Evolutionary conservation across 2,797 vertebrate genomes (phyloP).

Genomic region (Lepus townsendii): DNA sequence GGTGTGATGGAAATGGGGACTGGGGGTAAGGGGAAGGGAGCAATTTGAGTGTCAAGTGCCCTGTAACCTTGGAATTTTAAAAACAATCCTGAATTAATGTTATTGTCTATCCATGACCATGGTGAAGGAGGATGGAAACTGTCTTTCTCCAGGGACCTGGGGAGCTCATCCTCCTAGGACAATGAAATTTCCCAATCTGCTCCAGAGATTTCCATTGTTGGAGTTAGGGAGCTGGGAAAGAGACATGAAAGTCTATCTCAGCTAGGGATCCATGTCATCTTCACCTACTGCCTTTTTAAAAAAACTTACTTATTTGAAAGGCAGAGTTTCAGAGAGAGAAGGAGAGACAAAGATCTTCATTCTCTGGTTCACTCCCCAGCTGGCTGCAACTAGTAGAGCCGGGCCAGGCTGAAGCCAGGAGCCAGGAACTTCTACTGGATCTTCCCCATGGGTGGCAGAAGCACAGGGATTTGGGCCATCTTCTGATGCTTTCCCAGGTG

Average conservation of each 20-base stretch:
- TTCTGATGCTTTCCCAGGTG: too few relatives aligned
- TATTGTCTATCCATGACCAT: background rate
- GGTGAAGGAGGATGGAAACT: constrained; percentile 1
- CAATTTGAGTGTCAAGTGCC: background rate
- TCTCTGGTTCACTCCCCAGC: too few relatives aligned
- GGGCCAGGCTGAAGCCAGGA: too few relatives aligned
- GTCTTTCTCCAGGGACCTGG: background rate
- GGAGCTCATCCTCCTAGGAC: background rate
- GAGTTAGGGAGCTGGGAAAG: background rate
- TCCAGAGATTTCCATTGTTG: background rate
- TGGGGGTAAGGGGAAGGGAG: too few relatives aligned
- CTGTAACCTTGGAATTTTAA: background rate
- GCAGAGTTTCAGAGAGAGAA: too few relatives aligned
- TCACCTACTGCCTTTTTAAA: too few relatives aligned
- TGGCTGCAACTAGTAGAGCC: too few relatives aligned
- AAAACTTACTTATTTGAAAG: too few relatives aligned
- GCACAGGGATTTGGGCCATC: too few relatives aligned
- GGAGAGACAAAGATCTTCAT: too few relatives aligned
- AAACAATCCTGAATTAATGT: background rate
- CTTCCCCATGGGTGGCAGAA: too few relatives aligned
- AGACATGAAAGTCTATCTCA: background rate
- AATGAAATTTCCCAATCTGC: background rate
- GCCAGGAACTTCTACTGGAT: too few relatives aligned
- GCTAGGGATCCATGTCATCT: background rate
- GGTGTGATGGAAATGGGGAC: constrained; percentile 2